Evolutionary conservation across 2,888 invertebrate genomes (phyloP), one percentile per base, ranked within the genome.

Genomic region (Steinernema scapterisci): DNA sequence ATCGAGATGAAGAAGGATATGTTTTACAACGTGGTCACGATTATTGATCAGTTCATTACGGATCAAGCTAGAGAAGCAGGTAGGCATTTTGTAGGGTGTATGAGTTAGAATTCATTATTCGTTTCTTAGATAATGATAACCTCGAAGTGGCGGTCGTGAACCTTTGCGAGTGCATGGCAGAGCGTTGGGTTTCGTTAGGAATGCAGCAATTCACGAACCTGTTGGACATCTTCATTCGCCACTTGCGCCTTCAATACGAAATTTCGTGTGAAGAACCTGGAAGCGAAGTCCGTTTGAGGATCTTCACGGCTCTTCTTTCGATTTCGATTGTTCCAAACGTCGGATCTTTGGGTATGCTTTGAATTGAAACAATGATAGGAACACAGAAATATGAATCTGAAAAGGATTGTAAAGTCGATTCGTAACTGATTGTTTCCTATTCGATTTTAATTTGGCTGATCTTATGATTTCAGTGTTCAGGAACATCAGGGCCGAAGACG

Each of bases 241-340:
- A 63, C 31, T 31, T 63, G 5, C 19, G 63, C 31, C 63, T 63
- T 9, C 63, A 63, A 27, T 63, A 63, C 27, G 63, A 63, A 25
- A 25, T 63, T 5, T 63, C 63, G 7, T 31, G 31, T 63, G 31
- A 54, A n/a, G 77, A 75, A 25, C 38, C 70, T 3, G 81, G 80
- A 7, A 54, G 75, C 2, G 77, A 82, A 13, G 76, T 80, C 6
- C 73, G 81, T 19, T 54, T 73, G 3, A 63, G 75, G 1, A 23
- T 79, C 19, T 76, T 82, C 74, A 70, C 52, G 23, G 51, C 78
- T 3, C 72, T 82, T 19, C 78, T 82, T 23, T 70, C 78, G 6
- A 23, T 82, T 16, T 75, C 73, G 2, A 75, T 73, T 44, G 76
- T 79, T 71, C 79, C 80, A 2, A 72, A 77, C 44, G 76, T 74